A percentile compares a stretch with the other conserved stretches of the same genome.
Conservation (phyloP, 2,113 vertebrate species). For the Phrynocephalus versicolor region DNA sequence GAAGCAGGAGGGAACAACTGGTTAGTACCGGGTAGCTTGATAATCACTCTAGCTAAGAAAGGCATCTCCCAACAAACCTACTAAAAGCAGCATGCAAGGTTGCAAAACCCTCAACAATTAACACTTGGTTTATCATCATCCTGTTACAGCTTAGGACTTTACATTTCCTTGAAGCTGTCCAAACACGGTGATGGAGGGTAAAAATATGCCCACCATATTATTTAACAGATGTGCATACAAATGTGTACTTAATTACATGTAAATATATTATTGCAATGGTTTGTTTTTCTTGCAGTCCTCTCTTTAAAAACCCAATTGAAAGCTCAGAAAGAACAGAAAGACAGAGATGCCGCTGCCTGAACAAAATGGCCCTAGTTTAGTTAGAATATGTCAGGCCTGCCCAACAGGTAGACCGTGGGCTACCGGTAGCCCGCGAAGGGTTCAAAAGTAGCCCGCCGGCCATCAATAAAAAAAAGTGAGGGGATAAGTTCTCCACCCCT, state of each 20-base stretch:
- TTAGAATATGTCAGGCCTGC: slow-evolving; percentile 36
- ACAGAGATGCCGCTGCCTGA: slow-evolving; percentile 47
- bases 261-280: background rate
- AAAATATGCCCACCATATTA: background rate
- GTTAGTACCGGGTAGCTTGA: too few relatives aligned
- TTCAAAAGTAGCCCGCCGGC: too few relatives aligned
- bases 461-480: too few relatives aligned
- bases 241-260: background rate
- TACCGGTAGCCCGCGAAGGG: too few relatives aligned
- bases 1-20: too few relatives aligned
- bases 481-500: too few relatives aligned
- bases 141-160: too few relatives aligned
- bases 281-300: background rate
- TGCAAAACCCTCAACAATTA: too few relatives aligned
- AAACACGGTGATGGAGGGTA: background rate
- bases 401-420: too few relatives aligned
- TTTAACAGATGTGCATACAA: background rate
- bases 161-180: background rate
- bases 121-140: background rate
- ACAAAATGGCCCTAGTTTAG: slow-evolving; percentile 37
- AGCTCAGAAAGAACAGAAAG: slow-evolving; percentile 32
- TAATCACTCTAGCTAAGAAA: too few relatives aligned
- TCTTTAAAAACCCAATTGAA: background rate
- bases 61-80: too few relatives aligned
- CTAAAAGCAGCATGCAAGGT: too few relatives aligned